These are phyloP conservation scores for Siphamia tubifer DNA, from an alignment of 2,113 vertebrate genomes.

Conservation along the genomic window DNA sequence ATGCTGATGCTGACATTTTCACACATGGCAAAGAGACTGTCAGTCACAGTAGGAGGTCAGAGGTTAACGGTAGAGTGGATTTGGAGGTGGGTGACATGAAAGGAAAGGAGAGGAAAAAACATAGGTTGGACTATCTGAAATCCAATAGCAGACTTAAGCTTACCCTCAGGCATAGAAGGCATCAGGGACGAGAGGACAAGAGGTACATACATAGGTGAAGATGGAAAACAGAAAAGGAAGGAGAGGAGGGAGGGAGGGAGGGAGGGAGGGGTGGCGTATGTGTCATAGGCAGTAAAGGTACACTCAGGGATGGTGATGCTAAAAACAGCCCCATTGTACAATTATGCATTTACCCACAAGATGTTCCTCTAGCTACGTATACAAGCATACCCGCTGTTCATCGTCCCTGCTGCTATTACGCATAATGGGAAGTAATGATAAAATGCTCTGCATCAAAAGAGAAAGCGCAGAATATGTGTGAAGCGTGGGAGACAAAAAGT, in stretches of 20 bases:
- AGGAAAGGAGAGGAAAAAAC: background rate
- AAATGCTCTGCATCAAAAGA: constrained; percentile 52
- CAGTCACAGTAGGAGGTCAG: constrained; percentile 19
- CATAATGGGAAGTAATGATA: constrained; percentile 61
- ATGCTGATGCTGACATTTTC: constrained; percentile 48
- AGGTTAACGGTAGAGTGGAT: constrained; percentile 26
- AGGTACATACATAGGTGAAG: constrained; percentile 9
- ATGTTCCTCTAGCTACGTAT: constrained; percentile 25
- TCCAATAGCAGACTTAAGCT: constrained; percentile 14
- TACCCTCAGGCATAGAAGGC: background rate
- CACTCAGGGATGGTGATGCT: background rate
- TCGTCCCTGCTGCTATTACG: constrained; percentile 40
- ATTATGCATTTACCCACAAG: constrained; percentile 2
- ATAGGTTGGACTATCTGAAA: constrained; percentile 15
- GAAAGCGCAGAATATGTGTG: constrained; percentile 47
- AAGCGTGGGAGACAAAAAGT: constrained; percentile 53
- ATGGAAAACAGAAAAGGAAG: background rate
- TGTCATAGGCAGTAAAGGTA: background rate
- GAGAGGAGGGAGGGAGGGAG: background rate
- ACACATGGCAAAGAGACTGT: constrained; percentile 33
- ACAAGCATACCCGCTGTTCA: constrained; percentile 3
- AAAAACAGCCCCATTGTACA: constrained; percentile 15
- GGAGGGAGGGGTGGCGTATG: background rate
- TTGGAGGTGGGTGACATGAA: constrained; percentile 10
- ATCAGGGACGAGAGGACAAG: constrained; percentile 7